These are phyloP conservation scores for Lutjanus erythropterus DNA, from an alignment of 2,113 vertebrate species.

Conservation along the genomic window DNA sequence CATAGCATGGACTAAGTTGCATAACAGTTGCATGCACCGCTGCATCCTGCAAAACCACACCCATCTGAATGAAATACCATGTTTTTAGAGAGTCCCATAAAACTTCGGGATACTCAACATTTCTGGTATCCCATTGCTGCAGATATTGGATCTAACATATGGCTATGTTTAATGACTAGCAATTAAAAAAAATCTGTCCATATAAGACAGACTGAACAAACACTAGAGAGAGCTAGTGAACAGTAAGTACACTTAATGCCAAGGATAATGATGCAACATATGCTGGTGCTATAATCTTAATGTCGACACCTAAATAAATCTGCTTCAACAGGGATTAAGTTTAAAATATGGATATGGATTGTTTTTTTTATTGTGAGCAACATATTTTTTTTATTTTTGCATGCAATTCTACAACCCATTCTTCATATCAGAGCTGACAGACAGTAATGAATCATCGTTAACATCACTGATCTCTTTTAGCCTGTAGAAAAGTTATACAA, in stretches of 20 bases:
- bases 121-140: too few relatives aligned
- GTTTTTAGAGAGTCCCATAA: too few relatives aligned
- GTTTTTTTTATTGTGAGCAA: not conserved
- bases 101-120: too few relatives aligned
- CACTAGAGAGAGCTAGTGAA: slow-evolving; percentile 25
- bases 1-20: too few relatives aligned
- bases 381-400: not conserved
- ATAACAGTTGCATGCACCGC: too few relatives aligned
- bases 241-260: slow-evolving; percentile 34
- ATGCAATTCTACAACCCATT: slow-evolving; percentile 14
- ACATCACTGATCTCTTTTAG: slow-evolving; percentile 55
- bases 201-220: slow-evolving; percentile 12
- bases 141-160: slow-evolving; percentile 11
- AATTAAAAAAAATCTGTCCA: slow-evolving; percentile 28
- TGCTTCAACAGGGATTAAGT: slow-evolving; percentile 51
- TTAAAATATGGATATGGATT: slow-evolving; percentile 22
- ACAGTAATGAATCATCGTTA: slow-evolving; percentile 43
- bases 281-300: slow-evolving; percentile 67
- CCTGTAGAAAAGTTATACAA: slow-evolving; percentile 33
- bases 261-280: slow-evolving; percentile 53
- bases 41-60: too few relatives aligned
- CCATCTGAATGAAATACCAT: too few relatives aligned
- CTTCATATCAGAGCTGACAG: slow-evolving; percentile 17
- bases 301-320: slow-evolving; percentile 64
- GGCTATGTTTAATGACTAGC: slow-evolving; percentile 21